Evolutionary conservation across 2,888 invertebrate genomes (phyloP), one percentile per base, ranked within the genome.

Genomic region (Amphiduros pacificus): DNA sequence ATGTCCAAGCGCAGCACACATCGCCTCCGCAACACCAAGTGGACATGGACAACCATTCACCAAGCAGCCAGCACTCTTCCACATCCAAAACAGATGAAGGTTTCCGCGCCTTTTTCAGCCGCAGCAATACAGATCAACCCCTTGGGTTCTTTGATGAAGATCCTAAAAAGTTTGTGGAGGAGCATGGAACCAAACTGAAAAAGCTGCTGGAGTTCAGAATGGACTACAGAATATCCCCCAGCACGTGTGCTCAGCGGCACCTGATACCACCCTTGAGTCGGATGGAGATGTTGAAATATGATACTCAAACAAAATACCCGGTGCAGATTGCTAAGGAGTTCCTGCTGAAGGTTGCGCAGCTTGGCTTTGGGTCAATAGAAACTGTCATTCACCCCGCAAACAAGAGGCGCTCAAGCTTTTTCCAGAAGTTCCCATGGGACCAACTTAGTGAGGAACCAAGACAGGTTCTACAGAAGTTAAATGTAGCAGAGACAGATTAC

Each of bases 221-320:
- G 54, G 61, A 56, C 31, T 55, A 55, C 31, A 57, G 60, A 26
- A 61, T 65, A 9, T 54, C 63, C 14, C 65, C 65, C 11, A 60
- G 60, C 49, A 61, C 58, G 4, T 63, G 63, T 29, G 63, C 65
- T 32, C 65, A 65, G 61, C 60, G 65, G 24, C 65, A 65, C 48
- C 61, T 65, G n/a, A 63, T 65, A 32, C 63, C 65, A 24, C 65
- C 65, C 11, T 28, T 65, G 32, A 41, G 55, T 17, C 26, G 55
- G 28, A 51, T 29, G 24, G 63, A 63, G 44, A 65, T 65, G 65
- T 40, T 54, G 17, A 55, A 55, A 17, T 57, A 55, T 50, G 58
- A 63, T 54, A 63, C 62, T 20, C 57, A 57, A 32, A 65, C 65
- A 17, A 65, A 64, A 28, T 65, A 63, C 55, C 65, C 65, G 2